phyloP scores from a whole-genome alignment of 2,888 invertebrate genomes.

The Rhamphomyia laevipes region DNA sequence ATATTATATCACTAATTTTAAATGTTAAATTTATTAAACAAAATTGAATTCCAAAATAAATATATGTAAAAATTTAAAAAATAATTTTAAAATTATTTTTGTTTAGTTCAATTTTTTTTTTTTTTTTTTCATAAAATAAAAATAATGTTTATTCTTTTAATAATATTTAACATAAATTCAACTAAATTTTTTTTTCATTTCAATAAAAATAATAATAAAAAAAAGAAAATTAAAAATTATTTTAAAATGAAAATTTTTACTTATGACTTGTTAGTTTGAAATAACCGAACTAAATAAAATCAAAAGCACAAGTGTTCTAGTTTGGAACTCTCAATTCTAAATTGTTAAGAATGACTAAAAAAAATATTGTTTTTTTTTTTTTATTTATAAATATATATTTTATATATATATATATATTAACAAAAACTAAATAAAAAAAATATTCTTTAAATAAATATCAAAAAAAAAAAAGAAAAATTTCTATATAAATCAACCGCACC shows the following conservation, averaged over 20 bases:
- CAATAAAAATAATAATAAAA: background rate
- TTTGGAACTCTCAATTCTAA: constrained; percentile 16
- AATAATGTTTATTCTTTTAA: background rate
- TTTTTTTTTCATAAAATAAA: background rate
- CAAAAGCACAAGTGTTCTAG: constrained; percentile 36
- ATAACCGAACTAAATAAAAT: constrained; percentile 31
- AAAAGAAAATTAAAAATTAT: background rate
- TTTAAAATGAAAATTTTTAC: background rate
- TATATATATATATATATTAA: background rate
- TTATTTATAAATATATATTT: background rate
- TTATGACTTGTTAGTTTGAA: constrained; percentile 1
- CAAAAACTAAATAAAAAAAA: background rate
- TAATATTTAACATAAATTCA: background rate
- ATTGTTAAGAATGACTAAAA: background rate
- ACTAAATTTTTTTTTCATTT: background rate
- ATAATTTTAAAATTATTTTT: background rate
- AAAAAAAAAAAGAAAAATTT: background rate
- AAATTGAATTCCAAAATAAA: no score
- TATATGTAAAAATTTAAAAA: no score
- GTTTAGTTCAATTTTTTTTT: background rate
- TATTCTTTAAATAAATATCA: background rate
- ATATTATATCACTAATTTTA: background rate
- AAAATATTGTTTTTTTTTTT: background rate
- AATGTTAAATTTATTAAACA: no score
- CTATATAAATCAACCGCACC: background rate